Evolutionary conservation across 1,140 invertebrate genomes (phyloP), one percentile per base, ranked within the genome.

Genomic region (Melitaea cinxia): DNA sequence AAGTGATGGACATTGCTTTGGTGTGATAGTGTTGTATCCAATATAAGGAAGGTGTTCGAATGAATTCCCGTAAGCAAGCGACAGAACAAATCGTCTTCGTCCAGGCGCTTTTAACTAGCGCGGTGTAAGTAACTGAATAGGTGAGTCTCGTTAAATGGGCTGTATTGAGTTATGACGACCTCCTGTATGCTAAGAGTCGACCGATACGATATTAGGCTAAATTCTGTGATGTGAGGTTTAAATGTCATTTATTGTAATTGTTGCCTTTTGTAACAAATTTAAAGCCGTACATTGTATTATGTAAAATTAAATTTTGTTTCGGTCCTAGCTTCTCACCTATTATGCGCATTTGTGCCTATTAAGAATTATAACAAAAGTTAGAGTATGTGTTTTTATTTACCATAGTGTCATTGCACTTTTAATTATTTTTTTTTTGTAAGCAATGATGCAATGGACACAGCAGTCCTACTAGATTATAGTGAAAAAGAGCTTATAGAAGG

Each of bases 1-100:
- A 68, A 79, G 80, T 70, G 85, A 75, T 58, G 88, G 85, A 90
- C 88, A 88, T 82, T 84, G 78, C 78, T 82, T 71, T 88, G 88
- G 88, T 84, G 80, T 87, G 88, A 80, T 81, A 88, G 85, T 88
- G 88, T 90, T 90, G 88, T 90, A 88, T 90, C 88, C 88, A 83
- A 79, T 84, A 80, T 80, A 83, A 88, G 88, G 88, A 90, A 90
- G 88, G 81, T 72, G 75, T 75, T 65, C 80, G 78, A 68, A 74
- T 80, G 78, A 80, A 82, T 83, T 88, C 88, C 88, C 88, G 85
- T 77, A 77, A 78, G 72, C 60, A 77, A 45, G 73, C 71, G 65
- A 72, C 57, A 68, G 68, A 47, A 76, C 64, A 73, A 74, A 67
- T 55, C 60, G 57, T 74, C 72, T 81, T 79, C 75, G 77, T 81